A percentile compares a stretch with the other conserved stretches of the same genome.
These are phyloP conservation scores for Epinephelus coioides DNA, from an alignment of 2,797 vertebrate genomes.

Conservation along the genomic window DNA sequence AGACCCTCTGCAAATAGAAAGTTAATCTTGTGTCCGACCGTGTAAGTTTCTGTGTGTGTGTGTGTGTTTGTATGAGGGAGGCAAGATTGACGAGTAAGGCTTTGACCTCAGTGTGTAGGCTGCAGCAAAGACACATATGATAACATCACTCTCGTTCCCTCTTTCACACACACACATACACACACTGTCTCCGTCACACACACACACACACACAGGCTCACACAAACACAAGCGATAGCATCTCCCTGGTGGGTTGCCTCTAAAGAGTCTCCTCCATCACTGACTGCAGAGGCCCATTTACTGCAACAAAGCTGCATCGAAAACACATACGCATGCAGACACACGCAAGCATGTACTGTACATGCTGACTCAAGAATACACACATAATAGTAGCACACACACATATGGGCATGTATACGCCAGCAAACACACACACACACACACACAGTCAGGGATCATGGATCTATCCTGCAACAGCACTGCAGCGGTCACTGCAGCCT, in stretches of 20 bases:
- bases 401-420: neutral
- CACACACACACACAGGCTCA: constrained; percentile 13
- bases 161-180: constrained; percentile 8
- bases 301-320: constrained; percentile 68
- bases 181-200: neutral
- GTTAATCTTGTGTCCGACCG: constrained; percentile 3
- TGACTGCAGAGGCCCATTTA: constrained; percentile 76
- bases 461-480: constrained; percentile 40
- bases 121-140: constrained; percentile 74
- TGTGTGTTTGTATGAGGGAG: constrained; percentile 18
- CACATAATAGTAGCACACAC: constrained; percentile 21
- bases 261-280: constrained; percentile 84
- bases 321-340: constrained; percentile 43
- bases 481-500: constrained; percentile 70
- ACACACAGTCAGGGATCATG: constrained; percentile 32
- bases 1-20: constrained; percentile 14
- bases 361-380: constrained; percentile 68
- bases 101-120: constrained; percentile 73
- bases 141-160: constrained; percentile 62
- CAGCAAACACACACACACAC: constrained; percentile 12
- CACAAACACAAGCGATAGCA: constrained; percentile 65
- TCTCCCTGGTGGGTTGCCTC: constrained; percentile 71
- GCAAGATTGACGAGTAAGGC: constrained; percentile 66
- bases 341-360: constrained; percentile 28
- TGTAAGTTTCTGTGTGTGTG: constrained; percentile 4